Percentiles rank a stretch among this genome's conserved stretches.
These are phyloP conservation scores for Saxidomus purpurata DNA, from an alignment of 1,140 invertebrate genomes.

Conservation along the genomic window DNA sequence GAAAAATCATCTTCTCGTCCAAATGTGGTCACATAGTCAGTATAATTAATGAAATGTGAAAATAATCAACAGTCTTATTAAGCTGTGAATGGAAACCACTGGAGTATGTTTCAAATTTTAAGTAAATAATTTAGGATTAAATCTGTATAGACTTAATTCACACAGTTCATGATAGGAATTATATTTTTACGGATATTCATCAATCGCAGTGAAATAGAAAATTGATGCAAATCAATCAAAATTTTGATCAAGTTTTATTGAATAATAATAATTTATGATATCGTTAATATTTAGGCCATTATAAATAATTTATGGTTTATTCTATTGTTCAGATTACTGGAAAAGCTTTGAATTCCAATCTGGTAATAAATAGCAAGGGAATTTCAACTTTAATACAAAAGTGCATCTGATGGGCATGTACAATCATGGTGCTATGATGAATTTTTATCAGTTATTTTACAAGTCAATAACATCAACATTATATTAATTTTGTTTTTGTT, in stretches of 20 bases:
- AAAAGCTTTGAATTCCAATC: too few relatives aligned
- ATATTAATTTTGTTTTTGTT: too few relatives aligned
- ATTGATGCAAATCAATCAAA: conserved; percentile 13
- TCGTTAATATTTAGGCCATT: too few relatives aligned
- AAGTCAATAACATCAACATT: too few relatives aligned
- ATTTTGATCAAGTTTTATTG: neutral
- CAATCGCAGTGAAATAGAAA: neutral
- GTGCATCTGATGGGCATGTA: too few relatives aligned
- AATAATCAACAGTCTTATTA: neutral
- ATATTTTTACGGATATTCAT: conserved; percentile 15
- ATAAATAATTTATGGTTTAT: too few relatives aligned
- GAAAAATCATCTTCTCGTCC: neutral
- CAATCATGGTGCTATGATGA: too few relatives aligned
- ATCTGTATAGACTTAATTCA: neutral
- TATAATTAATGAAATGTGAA: conserved; percentile 14
- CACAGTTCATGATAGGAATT: neutral
- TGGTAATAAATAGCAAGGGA: too few relatives aligned
- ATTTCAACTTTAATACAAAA: too few relatives aligned
- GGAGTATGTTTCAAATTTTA: neutral
- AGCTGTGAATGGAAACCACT: neutral
- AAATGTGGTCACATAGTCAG: neutral
- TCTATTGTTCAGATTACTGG: too few relatives aligned
- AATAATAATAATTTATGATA: neutral
- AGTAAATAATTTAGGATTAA: conserved; percentile 31
- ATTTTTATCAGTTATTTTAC: too few relatives aligned